Percentiles rank a stretch among this genome's conserved stretches.
phyloP scores from a whole-genome alignment of 2,797 vertebrate species.

The Gadopsis marmoratus region DNA sequence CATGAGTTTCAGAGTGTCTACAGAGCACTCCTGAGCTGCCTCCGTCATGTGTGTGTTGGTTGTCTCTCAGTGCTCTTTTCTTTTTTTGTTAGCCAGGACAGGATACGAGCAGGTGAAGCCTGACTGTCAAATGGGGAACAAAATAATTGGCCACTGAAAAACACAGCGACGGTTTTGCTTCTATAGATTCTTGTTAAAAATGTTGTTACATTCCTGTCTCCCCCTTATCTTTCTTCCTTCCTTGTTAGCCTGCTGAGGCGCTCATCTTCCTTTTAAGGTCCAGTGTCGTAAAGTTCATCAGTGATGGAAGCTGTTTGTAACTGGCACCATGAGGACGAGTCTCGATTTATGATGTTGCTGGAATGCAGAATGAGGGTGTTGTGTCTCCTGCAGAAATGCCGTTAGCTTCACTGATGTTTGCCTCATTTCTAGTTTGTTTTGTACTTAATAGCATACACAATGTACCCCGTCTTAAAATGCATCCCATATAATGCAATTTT shows the following conservation, averaged over 20 bases:
- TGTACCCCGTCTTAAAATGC: not conserved
- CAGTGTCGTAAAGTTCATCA: not conserved
- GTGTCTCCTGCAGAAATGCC: not conserved
- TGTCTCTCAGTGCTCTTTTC: not conserved
- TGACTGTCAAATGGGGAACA: constrained; percentile 8
- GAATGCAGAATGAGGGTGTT: not conserved
- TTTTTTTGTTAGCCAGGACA: constrained; percentile 23
- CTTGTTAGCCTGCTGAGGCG: not conserved
- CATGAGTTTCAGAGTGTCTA: constrained; percentile 5
- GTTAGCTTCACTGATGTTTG: not conserved
- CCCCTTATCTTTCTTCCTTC: not conserved
- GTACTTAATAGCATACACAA: not conserved
- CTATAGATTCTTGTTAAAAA: constrained; percentile 15
- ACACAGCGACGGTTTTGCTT: not conserved
- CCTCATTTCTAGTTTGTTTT: not conserved
- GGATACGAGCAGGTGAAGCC: constrained; percentile 18
- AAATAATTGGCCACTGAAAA: constrained; percentile 50
- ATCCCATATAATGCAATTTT: not conserved
- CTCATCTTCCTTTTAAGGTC: not conserved
- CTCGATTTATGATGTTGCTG: not conserved
- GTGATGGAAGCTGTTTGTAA: not conserved
- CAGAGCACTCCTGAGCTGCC: constrained; percentile 15
- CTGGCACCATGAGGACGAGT: not conserved
- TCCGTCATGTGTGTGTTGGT: not conserved
- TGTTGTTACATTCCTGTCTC: not conserved